Conservation (phyloP, 37 sponge, comb jelly and placozoan species). For the Ephydatia muelleri region DNA sequence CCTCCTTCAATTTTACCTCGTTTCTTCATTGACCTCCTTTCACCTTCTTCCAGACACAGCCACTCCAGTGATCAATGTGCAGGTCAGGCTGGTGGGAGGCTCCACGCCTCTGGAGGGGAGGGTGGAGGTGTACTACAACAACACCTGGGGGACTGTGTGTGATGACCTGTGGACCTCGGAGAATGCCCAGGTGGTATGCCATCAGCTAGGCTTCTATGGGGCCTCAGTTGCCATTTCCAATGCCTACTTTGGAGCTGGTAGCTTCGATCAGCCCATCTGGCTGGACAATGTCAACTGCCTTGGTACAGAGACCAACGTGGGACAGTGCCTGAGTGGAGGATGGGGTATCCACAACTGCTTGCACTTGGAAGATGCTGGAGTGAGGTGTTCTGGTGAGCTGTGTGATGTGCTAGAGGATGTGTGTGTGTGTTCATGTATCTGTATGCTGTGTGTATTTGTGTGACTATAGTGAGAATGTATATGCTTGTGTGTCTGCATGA, state of each 20-base stretch:
- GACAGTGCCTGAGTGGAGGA: slow-evolving; percentile 12
- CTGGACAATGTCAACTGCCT: slow-evolving; percentile 58
- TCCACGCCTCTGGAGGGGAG: not conserved
- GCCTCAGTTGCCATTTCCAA: slow-evolving; percentile 33
- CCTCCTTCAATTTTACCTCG: too few species aligned
- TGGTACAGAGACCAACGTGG: slow-evolving; percentile 51
- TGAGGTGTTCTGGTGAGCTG: slow-evolving; percentile 62
- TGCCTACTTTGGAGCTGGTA: slow-evolving; percentile 31
- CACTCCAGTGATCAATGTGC: not conserved
- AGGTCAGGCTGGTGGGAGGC: not conserved
- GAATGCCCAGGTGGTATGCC: slow-evolving; percentile 57
- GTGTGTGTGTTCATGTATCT: too few species aligned
- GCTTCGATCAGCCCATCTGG: slow-evolving; percentile 19
- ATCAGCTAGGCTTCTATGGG: slow-evolving; percentile 58
- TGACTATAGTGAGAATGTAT: too few species aligned
- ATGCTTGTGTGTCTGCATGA: too few species aligned
- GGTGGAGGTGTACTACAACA: slow-evolving; percentile 3
- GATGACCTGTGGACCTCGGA: slow-evolving; percentile 54
- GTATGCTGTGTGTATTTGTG: too few species aligned
- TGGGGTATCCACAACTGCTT: slow-evolving; percentile 60
- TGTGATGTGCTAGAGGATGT: too few species aligned
- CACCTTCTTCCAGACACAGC: not conserved
- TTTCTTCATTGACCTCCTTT: too few species aligned
- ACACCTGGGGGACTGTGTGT: slow-evolving; percentile 64
- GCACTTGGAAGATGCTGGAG: slow-evolving; percentile 62